These are phyloP conservation scores for Sander lucioperca DNA, from an alignment of 2,113 vertebrate species.

Conservation along the genomic window DNA sequence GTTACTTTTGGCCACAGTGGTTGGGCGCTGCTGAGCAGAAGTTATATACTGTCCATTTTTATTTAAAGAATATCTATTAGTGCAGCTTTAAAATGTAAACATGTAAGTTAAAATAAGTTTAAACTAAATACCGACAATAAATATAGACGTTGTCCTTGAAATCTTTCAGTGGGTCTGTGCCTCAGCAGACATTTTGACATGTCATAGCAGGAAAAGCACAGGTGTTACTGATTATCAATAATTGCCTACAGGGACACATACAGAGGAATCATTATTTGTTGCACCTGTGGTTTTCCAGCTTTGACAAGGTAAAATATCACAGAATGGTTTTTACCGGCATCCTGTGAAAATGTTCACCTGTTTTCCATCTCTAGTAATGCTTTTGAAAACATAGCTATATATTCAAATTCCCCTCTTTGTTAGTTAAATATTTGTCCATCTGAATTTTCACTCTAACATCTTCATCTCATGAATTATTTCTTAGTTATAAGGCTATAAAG, in stretches of 20 bases:
- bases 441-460: background rate
- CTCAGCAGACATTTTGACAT: background rate
- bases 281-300: background rate
- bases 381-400: background rate
- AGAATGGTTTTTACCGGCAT: background rate
- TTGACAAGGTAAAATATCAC: background rate
- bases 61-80: background rate
- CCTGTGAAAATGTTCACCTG: too few relatives aligned
- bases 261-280: background rate
- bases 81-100: background rate
- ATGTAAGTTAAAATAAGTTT: background rate
- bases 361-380: background rate
- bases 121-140: background rate
- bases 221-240: constrained; percentile 1
- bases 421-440: background rate
- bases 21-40: background rate
- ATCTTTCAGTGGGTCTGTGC: background rate
- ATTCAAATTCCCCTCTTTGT: background rate
- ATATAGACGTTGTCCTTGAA: background rate
- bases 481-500: background rate
- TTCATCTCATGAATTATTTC: background rate
- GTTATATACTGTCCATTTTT: background rate
- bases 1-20: background rate
- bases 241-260: background rate
- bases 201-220: background rate